Percentiles rank a stretch among this genome's conserved stretches.
phyloP scores from a whole-genome alignment of 1,140 invertebrate genomes.

The Ganaspis sp. region DNA sequence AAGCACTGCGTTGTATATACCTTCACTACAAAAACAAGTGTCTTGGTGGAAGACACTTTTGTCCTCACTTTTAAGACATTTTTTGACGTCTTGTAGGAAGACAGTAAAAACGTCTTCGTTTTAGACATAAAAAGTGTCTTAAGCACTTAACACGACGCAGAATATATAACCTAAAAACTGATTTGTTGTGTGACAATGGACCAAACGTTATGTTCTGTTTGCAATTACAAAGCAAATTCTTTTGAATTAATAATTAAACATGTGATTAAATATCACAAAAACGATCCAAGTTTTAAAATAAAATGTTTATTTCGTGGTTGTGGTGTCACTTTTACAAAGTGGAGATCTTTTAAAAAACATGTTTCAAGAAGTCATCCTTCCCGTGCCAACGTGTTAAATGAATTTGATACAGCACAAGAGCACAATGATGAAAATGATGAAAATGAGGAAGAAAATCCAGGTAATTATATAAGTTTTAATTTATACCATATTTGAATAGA shows the following conservation, averaged over 20 bases:
- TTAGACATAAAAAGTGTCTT: too few species aligned
- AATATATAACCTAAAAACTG: too few species aligned
- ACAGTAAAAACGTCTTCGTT: too few species aligned
- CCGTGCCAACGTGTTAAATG: not conserved
- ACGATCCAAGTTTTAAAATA: conserved; percentile 37
- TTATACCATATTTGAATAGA: too few species aligned
- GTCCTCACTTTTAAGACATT: too few species aligned
- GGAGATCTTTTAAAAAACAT: conserved; percentile 35
- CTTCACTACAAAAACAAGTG: too few species aligned
- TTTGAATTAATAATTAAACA: conserved; percentile 31
- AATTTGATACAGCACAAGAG: not conserved
- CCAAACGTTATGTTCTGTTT: conserved; percentile 1
- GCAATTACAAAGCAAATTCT: conserved; percentile 17
- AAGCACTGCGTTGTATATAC: too few species aligned
- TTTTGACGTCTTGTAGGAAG: too few species aligned
- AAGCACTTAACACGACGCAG: too few species aligned
- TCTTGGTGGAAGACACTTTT: too few species aligned
- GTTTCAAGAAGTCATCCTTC: conserved; percentile 5
- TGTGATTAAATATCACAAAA: conserved; percentile 12
- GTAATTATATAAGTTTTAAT: not conserved
- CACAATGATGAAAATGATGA: not conserved
- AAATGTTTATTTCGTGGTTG: conserved; percentile 29
- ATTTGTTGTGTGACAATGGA: too few species aligned
- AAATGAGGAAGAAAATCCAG: not conserved
- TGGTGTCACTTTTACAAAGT: conserved; percentile 33